Evolutionary conservation across 2,797 vertebrate genomes (phyloP), one percentile per base, ranked within the genome.

Genomic region (Sphenodon punctatus): DNA sequence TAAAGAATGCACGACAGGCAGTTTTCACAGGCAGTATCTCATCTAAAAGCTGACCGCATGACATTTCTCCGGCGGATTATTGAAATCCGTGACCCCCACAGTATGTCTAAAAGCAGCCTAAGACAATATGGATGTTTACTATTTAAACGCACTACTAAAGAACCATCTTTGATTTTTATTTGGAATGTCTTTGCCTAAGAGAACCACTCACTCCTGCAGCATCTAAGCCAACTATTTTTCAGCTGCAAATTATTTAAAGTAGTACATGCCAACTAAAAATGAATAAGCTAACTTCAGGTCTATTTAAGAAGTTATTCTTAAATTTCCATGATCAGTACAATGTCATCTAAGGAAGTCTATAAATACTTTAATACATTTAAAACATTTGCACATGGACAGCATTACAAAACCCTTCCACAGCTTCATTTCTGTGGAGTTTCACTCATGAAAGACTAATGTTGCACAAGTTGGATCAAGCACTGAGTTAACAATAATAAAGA

Each of bases 311-410:
- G 85, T 74, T 88, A 78, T 75, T 75, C 74, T 87, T 86, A 80
- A 68, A 90, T 87, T 92, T 90, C 76, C 78, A 82, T 87, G 55
- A 88, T 82, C 84, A 82, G 76, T 78, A 61, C 78, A 81, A 64
- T 86, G 75, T 88, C 75, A 79, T 79, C 80, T 65, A 67, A 78
- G 56, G 80, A 91, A 91, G 73, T 86, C 53, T 83, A 82, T 85
- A 90, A 89, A 91, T 90, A 88, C 84, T 93, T 88, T 86, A 83
- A 73, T 9, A 56, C n/a, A 58, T 59, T 67, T 82, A 49, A 89
- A 81, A 41, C 25, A 79, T 53, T 43, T 61, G 30, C 64, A 67
- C 59, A 72, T 15, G 80, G 69, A 69, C 61, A 60, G 17, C 42
- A 51, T 67, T 82, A 72, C 49, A 27, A 12, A 39, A 9, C 55